These are phyloP conservation scores for Bombyx huttoni DNA, from an alignment of 2,888 invertebrate species.

Conservation along the genomic window DNA sequence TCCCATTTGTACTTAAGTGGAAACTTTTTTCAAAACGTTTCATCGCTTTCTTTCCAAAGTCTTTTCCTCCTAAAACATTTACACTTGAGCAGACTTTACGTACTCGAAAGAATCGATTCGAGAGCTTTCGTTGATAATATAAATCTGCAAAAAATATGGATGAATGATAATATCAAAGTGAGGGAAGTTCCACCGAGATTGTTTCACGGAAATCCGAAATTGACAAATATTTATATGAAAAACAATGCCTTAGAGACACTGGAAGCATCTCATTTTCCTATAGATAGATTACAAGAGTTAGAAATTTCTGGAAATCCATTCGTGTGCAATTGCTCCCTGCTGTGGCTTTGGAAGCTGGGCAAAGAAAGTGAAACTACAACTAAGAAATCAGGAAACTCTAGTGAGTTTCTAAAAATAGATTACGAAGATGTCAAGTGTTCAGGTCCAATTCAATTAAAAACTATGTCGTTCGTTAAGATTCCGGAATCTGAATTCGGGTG, in stretches of 20 bases:
- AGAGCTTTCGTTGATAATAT: constrained; percentile 89
- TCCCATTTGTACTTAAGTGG: constrained; percentile 83
- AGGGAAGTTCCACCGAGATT: constrained; percentile 83
- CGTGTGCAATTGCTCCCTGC: constrained; percentile 87
- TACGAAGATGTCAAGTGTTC: constrained; percentile 73
- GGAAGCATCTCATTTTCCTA: constrained; percentile 85
- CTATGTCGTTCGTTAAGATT: constrained; percentile 67
- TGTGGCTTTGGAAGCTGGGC: constrained; percentile 87
- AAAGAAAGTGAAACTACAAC: constrained; percentile 51
- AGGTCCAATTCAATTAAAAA: constrained; percentile 69
- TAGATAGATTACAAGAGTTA: constrained; percentile 82
- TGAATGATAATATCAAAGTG: constrained; percentile 84
- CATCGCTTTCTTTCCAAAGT: constrained; percentile 86
- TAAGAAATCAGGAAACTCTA: constrained; percentile 44
- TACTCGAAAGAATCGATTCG: constrained; percentile 79
- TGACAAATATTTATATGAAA: constrained; percentile 82
- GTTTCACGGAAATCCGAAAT: constrained; percentile 86
- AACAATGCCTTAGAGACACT: constrained; percentile 82
- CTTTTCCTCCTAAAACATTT: constrained; percentile 85
- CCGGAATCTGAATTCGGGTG: constrained; percentile 76
- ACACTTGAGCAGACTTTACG: constrained; percentile 78
- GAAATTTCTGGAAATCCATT: constrained; percentile 87
- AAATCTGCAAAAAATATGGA: constrained; percentile 81
- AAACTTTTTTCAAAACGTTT: constrained; percentile 81
- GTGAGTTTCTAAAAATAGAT: constrained; percentile 63